Evolutionary conservation across 2,888 invertebrate species (phyloP).

Genomic region (Campopleginae sp.): DNA sequence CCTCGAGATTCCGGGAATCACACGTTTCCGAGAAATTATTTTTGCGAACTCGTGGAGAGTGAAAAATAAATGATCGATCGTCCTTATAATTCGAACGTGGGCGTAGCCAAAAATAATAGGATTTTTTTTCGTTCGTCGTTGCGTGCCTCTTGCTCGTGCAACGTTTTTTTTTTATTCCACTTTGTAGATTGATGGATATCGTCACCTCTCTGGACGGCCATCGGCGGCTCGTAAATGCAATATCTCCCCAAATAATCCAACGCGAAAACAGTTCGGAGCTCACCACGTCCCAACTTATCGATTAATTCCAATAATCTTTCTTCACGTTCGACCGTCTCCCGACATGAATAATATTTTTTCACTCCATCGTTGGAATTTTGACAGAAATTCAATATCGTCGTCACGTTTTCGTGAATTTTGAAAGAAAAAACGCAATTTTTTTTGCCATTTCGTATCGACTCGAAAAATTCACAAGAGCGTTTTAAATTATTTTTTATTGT

Average conservation of each 20-base stretch:
- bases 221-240: constrained; percentile 25
- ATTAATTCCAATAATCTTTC: background rate
- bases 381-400: background rate
- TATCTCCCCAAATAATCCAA: background rate
- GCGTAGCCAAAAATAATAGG: constrained; percentile 53
- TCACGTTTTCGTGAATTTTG: background rate
- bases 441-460: background rate
- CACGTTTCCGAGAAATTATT: constrained; percentile 48
- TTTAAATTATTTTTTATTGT: background rate
- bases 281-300: background rate
- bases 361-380: background rate
- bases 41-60: constrained; percentile 19
- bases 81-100: constrained; percentile 50
- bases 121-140: constrained; percentile 13
- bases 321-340: background rate
- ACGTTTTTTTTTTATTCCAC: constrained; percentile 8
- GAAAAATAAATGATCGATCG: constrained; percentile 60
- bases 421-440: background rate
- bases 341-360: background rate
- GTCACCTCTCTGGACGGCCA: constrained; percentile 37
- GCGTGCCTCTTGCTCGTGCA: constrained; percentile 13
- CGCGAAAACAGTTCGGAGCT: background rate
- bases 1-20: constrained; percentile 46
- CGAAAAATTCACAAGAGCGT: background rate
- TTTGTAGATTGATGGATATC: constrained; percentile 4